phyloP scores from a whole-genome alignment of 1,140 invertebrate species.

The Aphelenchoides besseyi region DNA sequence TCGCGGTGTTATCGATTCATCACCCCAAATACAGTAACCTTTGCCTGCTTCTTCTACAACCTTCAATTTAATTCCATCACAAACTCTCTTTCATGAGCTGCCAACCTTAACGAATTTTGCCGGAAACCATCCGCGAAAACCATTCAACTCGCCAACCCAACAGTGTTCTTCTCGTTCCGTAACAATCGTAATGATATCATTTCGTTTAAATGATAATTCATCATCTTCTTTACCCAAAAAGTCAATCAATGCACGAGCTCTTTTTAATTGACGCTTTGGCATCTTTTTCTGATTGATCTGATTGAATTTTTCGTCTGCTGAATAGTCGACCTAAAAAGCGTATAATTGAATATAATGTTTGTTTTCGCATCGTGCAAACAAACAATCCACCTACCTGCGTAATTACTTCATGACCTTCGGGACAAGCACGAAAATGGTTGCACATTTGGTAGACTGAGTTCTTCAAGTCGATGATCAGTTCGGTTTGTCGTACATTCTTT shows the following conservation, averaged over 20 bases:
- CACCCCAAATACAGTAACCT: conserved; percentile 86
- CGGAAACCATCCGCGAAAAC: conserved; percentile 95
- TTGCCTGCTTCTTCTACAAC: conserved; percentile 93
- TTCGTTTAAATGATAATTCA: conserved; percentile 80
- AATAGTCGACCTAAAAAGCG: conserved; percentile 33
- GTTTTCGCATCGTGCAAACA: no score
- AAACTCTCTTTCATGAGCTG: no score
- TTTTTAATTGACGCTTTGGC: conserved; percentile 77
- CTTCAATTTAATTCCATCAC: conserved; percentile 63
- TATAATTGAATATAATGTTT: conserved; percentile 17
- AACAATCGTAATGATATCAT: conserved; percentile 70
- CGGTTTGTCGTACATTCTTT: conserved; percentile 93
- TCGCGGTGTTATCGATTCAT: conserved; percentile 90
- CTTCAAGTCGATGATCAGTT: conserved; percentile 81
- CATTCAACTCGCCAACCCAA: conserved; percentile 98
- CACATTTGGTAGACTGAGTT: conserved; percentile 86
- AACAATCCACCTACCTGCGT: conserved; percentile 44
- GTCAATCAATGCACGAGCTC: conserved; percentile 89
- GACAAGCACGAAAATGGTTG: conserved; percentile 74
- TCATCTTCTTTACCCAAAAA: conserved; percentile 97
- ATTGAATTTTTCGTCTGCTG: conserved; percentile 21
- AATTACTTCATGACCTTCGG: conserved; percentile 40
- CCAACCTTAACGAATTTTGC: conserved; percentile 67
- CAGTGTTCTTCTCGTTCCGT: conserved; percentile 98
- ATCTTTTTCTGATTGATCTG: conserved; percentile 73